phyloP scores from a whole-genome alignment of 2,888 invertebrate species.

The Drosophila maculinotata region DNA sequence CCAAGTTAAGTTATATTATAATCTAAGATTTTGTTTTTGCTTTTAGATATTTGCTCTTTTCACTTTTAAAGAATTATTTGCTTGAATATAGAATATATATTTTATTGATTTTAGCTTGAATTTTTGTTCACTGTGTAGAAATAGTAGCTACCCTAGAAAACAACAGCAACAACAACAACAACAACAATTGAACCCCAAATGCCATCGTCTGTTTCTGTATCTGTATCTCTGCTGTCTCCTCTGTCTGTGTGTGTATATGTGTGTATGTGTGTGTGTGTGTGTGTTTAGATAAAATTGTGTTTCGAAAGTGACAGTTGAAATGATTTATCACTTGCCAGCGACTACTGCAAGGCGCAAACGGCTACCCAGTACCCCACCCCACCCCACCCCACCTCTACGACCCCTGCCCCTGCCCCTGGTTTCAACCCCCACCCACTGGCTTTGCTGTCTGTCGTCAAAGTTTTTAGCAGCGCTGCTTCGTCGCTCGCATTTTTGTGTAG shows the following conservation, averaged over 20 bases:
- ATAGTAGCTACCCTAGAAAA: conserved; percentile 50
- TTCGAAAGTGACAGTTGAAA: conserved; percentile 85
- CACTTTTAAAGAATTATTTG: too few species aligned
- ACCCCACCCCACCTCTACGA: not conserved
- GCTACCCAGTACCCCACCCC: conserved; percentile 32
- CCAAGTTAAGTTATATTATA: too few species aligned
- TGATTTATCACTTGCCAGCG: conserved; percentile 84
- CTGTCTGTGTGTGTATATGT: conserved; percentile 18
- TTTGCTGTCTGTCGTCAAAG: conserved; percentile 81
- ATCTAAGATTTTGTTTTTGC: too few species aligned
- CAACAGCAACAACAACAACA: conserved; percentile 22
- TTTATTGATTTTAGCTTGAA: not conserved
- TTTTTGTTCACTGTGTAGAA: conserved; percentile 4
- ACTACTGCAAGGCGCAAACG: conserved; percentile 73
- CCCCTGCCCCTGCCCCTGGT: not conserved
- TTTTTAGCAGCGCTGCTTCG: conserved; percentile 81
- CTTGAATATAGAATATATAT: too few species aligned
- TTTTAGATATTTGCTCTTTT: too few species aligned
- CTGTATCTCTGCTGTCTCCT: conserved; percentile 33
- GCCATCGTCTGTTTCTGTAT: conserved; percentile 48
- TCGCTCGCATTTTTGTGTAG: conserved; percentile 71
- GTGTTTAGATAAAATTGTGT: conserved; percentile 85
- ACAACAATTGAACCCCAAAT: conserved; percentile 53
- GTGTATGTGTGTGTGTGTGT: conserved; percentile 49
- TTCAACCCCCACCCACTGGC: not conserved